Conservation (phyloP, 2,113 vertebrate species). For the Nycticryphes semicollaris region DNA sequence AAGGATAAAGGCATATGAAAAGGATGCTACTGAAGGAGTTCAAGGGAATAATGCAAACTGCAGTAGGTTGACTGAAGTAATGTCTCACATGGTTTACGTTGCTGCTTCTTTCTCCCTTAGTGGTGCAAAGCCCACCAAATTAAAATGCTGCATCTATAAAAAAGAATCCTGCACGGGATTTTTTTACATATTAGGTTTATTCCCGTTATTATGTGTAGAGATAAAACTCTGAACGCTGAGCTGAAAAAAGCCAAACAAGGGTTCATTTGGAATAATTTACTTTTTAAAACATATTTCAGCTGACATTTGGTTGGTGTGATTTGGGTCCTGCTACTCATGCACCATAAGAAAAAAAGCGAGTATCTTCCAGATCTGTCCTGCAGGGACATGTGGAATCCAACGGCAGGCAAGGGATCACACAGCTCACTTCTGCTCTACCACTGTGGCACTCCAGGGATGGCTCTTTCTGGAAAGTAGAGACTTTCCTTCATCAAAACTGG, state of each 20-base stretch:
- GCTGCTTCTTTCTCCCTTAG: neutral
- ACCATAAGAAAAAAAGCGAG: neutral
- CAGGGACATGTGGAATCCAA: neutral
- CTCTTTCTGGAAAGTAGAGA: neutral
- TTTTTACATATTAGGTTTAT: neutral
- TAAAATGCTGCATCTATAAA: slow-evolving; percentile 2
- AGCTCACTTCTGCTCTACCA: neutral
- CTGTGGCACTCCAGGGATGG: neutral
- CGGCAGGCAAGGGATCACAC: neutral
- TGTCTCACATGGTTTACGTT: neutral
- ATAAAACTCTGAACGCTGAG: neutral
- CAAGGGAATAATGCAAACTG: neutral
- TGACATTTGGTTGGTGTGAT: neutral
- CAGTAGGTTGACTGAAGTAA: neutral
- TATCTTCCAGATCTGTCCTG: neutral
- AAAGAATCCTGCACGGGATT: neutral
- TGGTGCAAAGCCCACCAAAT: slow-evolving; percentile 31
- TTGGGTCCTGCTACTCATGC: neutral
- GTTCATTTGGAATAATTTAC: neutral
- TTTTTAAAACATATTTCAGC: neutral
- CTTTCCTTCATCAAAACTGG: neutral
- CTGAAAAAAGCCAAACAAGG: neutral
- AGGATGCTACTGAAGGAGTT: neutral
- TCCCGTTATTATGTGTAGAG: neutral
- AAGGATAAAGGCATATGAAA: neutral